Conservation (phyloP, 1,140 invertebrate species). For the Saxidomus purpurata region DNA sequence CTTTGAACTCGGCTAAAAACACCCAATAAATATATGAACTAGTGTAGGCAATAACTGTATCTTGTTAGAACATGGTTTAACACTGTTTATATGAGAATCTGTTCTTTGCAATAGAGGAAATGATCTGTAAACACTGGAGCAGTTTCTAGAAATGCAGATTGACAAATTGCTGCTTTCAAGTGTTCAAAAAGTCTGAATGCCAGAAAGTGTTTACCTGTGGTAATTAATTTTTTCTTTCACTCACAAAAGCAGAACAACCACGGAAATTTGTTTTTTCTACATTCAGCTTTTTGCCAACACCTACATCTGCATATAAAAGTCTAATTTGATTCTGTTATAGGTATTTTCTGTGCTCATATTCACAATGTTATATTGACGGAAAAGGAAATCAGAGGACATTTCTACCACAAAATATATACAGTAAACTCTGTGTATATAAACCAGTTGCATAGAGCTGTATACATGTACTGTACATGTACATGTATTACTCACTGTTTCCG, state of each 20-base stretch:
- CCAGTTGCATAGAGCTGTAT: too few species aligned
- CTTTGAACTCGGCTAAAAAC: neutral
- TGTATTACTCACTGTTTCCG: too few species aligned
- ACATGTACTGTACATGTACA: too few species aligned
- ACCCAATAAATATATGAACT: neutral
- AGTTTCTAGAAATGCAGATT: neutral
- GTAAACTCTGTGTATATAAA: too few species aligned
- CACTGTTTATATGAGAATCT: neutral
- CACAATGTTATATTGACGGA: too few species aligned
- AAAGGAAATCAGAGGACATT: too few species aligned
- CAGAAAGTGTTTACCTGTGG: neutral
- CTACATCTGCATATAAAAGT: too few species aligned
- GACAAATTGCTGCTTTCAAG: slow-evolving; percentile 25
- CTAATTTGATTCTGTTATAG: too few species aligned
- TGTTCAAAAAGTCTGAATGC: neutral
- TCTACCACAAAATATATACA: too few species aligned
- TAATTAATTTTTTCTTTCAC: neutral
- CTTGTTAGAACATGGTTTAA: neutral
- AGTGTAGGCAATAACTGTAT: slow-evolving; percentile 2
- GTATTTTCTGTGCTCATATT: too few species aligned
- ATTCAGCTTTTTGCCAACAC: too few species aligned
- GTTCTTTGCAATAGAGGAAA: neutral
- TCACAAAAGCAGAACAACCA: neutral
- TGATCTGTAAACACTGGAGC: slow-evolving; percentile 11
- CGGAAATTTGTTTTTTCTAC: too few species aligned